Percentiles rank a stretch among this genome's conserved stretches.
Evolutionary conservation across 2,113 vertebrate species (phyloP).

Genomic region (Gulo gulo): DNA sequence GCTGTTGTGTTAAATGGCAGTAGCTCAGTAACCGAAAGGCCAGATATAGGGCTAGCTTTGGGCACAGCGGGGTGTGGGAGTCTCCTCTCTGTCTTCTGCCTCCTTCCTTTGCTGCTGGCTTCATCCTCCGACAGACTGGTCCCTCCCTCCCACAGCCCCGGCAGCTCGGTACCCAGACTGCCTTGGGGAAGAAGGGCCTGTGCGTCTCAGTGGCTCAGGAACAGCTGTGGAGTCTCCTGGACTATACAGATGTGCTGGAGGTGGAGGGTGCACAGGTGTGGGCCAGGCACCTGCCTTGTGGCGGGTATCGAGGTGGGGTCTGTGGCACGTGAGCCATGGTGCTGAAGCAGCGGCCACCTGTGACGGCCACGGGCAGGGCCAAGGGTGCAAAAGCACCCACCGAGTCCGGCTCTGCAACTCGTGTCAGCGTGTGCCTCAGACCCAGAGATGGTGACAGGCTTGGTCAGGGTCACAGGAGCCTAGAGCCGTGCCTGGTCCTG

Average conservation of each 20-base stretch:
- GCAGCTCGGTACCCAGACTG: not conserved
- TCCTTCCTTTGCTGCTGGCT: not conserved
- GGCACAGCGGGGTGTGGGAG: not conserved
- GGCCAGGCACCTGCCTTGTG: not conserved
- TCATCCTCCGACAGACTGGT: not conserved
- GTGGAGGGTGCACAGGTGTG: not conserved
- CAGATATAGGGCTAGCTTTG: not conserved
- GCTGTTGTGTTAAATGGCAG: not conserved
- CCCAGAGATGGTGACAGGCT: fast-evolving
- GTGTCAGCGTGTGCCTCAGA: fast-evolving
- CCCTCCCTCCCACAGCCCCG: fast-evolving
- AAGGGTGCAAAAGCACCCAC: not conserved
- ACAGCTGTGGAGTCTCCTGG: too few species aligned
- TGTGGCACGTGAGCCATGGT: not conserved
- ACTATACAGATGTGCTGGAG: not conserved
- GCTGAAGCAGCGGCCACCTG: not conserved
- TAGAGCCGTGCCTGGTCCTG: not conserved
- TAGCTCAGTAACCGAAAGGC: not conserved
- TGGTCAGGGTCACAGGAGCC: fast-evolving
- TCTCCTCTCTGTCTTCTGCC: not conserved
- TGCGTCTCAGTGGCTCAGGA: not conserved
- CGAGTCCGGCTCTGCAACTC: fast-evolving
- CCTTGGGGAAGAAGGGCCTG: not conserved
- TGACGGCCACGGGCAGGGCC: fast-evolving
- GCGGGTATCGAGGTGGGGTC: not conserved